Base-by-base conservation (phyloP, 1,140 invertebrate genomes). In the Maniola jurtina region DNA sequence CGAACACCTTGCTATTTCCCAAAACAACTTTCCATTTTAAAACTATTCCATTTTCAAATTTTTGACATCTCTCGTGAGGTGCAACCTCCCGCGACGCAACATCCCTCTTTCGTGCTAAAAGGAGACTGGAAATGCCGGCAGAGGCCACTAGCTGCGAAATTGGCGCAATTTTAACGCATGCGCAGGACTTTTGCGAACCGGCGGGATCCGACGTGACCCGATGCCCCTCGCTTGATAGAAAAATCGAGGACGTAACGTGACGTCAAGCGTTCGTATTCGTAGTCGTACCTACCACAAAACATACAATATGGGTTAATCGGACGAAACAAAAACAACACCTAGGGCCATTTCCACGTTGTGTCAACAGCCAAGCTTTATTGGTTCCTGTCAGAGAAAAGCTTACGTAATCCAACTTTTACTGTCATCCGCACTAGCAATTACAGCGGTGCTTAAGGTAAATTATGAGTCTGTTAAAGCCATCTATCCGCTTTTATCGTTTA, bases 231-330 rank as follows among this genome's bases (percentile, higher is more conserved):
- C 77, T 82, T 84, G 81, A 88, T 88, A 86, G 79, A 86, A 88
- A 90, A 90, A 88, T 88, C 84, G 86, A 90, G 88, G 85, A 88
- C 87, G 83, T 83, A 81, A 80, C 72, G 78, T 90, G 88, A 90
- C 88, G 88, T 90, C 88, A 90, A 80, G 70, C 76, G 67, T 64
- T 77, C 73, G 78, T 79, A 25, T 64, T 78, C 73, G 78, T 79
- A n/a, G n/a, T n/a, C n/a, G n/a, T n/a, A n/a, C n/a, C n/a, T n/a
- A 81, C 79, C 69, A 59, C 75, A 70, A 76, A 79, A n/a, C n/a
- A n/a, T 72, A 89, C 82, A 84, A 83, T 89, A 84, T 86, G 84
- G 85, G 80, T 88, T 86, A 88, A 83, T 84, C 81, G 85, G 69
- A 82, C 81, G 75, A 79, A 83, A 84, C 83, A 81, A 84, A 84